Conservation (phyloP, 2,113 vertebrate genomes). For the Lucifuga dentata region DNA sequence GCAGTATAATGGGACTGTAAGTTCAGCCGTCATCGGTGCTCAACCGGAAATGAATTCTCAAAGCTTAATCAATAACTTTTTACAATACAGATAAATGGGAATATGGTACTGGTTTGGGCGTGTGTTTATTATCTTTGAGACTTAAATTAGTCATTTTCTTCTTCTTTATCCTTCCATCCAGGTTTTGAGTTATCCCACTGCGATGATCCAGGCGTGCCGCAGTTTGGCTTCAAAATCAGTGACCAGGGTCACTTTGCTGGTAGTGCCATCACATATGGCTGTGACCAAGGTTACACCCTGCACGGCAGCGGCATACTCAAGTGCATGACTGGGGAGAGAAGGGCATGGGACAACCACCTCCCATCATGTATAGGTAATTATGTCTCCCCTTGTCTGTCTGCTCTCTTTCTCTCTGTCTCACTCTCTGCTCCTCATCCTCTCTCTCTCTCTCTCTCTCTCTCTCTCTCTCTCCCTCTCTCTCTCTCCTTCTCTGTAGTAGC, state of each 20-base stretch:
- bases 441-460: not conserved
- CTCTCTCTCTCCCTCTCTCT: not conserved
- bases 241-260: slow-evolving; percentile 98
- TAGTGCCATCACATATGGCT: slow-evolving; percentile 92
- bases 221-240: slow-evolving; percentile 96
- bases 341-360: slow-evolving; percentile 93
- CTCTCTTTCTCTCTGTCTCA: not conserved
- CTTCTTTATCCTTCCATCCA: slow-evolving; percentile 50
- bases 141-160: not conserved
- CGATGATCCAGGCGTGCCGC: slow-evolving; percentile 95
- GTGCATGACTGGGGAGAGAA: slow-evolving; percentile 97
- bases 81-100: slow-evolving; percentile 37
- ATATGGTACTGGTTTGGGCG: slow-evolving; percentile 6
- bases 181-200: slow-evolving; percentile 98
- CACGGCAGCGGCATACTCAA: slow-evolving; percentile 92
- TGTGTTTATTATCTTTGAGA: not conserved
- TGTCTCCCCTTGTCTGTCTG: not conserved
- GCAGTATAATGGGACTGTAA: slow-evolving; percentile 48
- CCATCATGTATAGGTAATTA: slow-evolving; percentile 94
- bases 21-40: slow-evolving; percentile 33
- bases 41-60: slow-evolving; percentile 52
- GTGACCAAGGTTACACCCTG: slow-evolving; percentile 94
- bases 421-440: not conserved
- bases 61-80: slow-evolving; percentile 56
- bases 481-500: not conserved